Conservation (phyloP, 1,140 invertebrate genomes). For the Helicoverpa zea region DNA sequence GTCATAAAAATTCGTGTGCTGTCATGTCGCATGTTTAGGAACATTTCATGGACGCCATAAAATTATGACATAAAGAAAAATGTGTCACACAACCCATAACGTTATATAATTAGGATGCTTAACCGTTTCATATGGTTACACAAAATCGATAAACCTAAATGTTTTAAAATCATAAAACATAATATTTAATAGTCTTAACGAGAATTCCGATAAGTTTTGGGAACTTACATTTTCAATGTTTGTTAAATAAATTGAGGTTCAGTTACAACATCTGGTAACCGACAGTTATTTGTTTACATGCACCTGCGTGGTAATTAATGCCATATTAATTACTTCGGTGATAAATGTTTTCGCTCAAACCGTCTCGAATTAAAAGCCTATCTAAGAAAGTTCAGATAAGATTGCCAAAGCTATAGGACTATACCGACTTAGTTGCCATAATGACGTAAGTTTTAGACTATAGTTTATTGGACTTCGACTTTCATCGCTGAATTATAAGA, state of each 20-base stretch:
- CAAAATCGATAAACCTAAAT: slow-evolving; percentile 72
- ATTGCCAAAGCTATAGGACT: slow-evolving; percentile 15
- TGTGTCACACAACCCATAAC: slow-evolving; percentile 54
- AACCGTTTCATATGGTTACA: slow-evolving; percentile 50
- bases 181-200: slow-evolving; percentile 38
- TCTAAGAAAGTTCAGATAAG: slow-evolving; percentile 18
- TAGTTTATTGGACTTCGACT: neutral
- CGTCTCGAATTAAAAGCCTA: slow-evolving; percentile 2
- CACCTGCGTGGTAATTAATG: slow-evolving; percentile 47
- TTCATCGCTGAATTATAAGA: too few species aligned
- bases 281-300: slow-evolving; percentile 17
- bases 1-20: slow-evolving; percentile 5
- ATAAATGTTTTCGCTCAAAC: slow-evolving; percentile 36
- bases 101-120: slow-evolving; percentile 60
- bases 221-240: slow-evolving; percentile 37
- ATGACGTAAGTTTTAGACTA: slow-evolving; percentile 6
- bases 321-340: slow-evolving; percentile 14
- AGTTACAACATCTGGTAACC: slow-evolving; percentile 32
- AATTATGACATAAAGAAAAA: slow-evolving; percentile 17
- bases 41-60: neutral
- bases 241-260: slow-evolving; percentile 44
- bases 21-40: neutral
- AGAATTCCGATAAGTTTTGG: slow-evolving; percentile 33
- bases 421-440: slow-evolving; percentile 1
- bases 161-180: slow-evolving; percentile 41